phyloP scores from a whole-genome alignment of 2,888 invertebrate species.

The Lomographa bimaculata region DNA sequence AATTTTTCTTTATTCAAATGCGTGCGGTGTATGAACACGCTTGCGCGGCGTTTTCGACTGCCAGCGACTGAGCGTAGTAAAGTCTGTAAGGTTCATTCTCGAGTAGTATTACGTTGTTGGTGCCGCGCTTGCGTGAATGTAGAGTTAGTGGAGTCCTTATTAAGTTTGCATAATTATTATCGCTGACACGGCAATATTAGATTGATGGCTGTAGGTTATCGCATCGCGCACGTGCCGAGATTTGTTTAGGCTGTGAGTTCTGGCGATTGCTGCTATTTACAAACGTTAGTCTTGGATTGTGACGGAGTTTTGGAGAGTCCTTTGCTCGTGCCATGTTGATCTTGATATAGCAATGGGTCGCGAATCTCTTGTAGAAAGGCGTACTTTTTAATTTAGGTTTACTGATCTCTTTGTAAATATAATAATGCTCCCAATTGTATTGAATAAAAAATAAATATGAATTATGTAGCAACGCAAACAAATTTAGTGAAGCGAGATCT shows the following conservation, averaged over 20 bases:
- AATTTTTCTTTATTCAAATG: constrained; percentile 39
- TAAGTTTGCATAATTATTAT: constrained; percentile 50
- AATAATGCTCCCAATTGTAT: no score
- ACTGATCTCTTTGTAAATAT: no score
- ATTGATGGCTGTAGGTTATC: constrained; percentile 19
- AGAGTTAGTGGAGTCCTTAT: constrained; percentile 37
- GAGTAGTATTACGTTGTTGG: constrained; percentile 60
- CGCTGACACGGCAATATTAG: constrained; percentile 20
- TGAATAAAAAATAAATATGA: no score
- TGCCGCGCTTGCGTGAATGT: constrained; percentile 54
- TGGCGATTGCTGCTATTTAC: no score
- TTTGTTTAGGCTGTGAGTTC: constrained; percentile 13
- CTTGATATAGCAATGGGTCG: no score
- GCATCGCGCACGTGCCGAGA: constrained; percentile 7
- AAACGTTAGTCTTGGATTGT: no score
- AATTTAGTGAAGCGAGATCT: no score
- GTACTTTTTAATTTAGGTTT: no score
- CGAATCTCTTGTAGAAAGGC: no score
- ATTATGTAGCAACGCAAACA: no score
- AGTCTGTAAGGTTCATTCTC: constrained; percentile 46
- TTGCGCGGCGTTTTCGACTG: constrained; percentile 57
- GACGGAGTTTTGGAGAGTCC: no score
- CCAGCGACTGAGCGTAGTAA: constrained; percentile 62
- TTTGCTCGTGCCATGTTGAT: no score
- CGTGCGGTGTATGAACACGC: constrained; percentile 48